phyloP scores from a whole-genome alignment of 2,888 invertebrate species.

The Parelbella ahira region DNA sequence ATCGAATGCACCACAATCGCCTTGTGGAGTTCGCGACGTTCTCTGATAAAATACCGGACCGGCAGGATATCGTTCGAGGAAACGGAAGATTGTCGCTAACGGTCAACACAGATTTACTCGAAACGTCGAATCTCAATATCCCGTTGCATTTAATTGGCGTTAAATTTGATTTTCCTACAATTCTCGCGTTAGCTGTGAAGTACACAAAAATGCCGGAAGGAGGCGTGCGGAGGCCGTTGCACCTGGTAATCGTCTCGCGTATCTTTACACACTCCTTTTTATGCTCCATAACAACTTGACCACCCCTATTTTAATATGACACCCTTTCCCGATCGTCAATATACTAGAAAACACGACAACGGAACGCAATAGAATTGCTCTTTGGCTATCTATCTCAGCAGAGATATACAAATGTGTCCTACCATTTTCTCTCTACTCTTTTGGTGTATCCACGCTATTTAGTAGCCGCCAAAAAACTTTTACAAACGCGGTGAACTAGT shows the following conservation, averaged over 20 bases:
- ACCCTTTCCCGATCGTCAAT: constrained; percentile 25
- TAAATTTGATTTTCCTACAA: constrained; percentile 46
- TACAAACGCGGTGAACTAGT: too few species aligned
- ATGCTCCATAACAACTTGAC: constrained; percentile 64
- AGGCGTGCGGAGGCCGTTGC: constrained; percentile 73
- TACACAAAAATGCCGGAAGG: constrained; percentile 69
- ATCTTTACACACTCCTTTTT: constrained; percentile 79
- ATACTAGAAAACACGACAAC: constrained; percentile 44
- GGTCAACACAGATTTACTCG: constrained; percentile 22
- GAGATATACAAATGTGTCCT: too few species aligned
- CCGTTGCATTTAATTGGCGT: constrained; percentile 29
- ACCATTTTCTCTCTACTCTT: too few species aligned
- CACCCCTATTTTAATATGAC: constrained; percentile 55
- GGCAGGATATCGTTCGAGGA: constrained; percentile 21
- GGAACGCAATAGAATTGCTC: constrained; percentile 39
- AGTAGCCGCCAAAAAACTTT: too few species aligned
- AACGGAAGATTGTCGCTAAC: constrained; percentile 21
- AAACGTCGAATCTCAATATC: constrained; percentile 16
- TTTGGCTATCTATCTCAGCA: constrained; percentile 35
- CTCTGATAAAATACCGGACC: constrained; percentile 20
- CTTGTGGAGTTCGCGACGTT: constrained; percentile 9
- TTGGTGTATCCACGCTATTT: too few species aligned
- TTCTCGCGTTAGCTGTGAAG: constrained; percentile 52
- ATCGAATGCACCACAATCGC: constrained; percentile 15
- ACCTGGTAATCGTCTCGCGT: constrained; percentile 70